Base-by-base conservation (phyloP, 2,113 vertebrate genomes). In the Ictalurus punctatus region DNA sequence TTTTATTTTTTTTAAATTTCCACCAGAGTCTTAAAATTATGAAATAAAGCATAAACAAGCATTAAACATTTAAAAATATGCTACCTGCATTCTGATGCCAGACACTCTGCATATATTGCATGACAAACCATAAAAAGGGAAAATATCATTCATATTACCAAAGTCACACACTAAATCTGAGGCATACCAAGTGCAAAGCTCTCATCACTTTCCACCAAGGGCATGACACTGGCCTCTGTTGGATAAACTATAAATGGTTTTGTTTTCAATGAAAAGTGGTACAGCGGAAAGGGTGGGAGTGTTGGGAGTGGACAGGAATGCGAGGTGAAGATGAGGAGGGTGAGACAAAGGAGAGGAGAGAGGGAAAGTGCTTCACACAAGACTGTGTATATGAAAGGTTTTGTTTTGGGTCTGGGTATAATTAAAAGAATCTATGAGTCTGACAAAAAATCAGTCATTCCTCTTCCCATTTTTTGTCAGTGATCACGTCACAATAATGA, bases 401-500 rank as follows among this genome's bases (percentile, higher is more conserved):
- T 89, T 88, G 69, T 84, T 88, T 82, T n/a, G 40, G 63, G 56
- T 58, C 8, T 27, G 48, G 82, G 87, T 37, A 87, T 83, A 89
- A 87, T 92, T 91, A 89, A 85, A 56, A 90, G 92, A 88, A 95
- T 94, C 94, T 94, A 93, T 95, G 96, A 95, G 95, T 96, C 95
- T 95, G 96, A 95, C 93, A 44, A 74, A 74, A 21, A 74, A 74
- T 94, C 95, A 96, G 95, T 95, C 95, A 96, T 95, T 94, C 94
- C 7, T 95, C 94, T 95, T 96, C 96, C 96, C 96, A 71, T 96
- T 95, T 96, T 96, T 96, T 96, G 96, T 96, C 95, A 97, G 96
- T 95, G 96, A 97, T 96, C 96, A 96, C 94, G 96, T 96, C 95
- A 97, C 95, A 96, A 96, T 96, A 96, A 96, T 97, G 96, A 95